Evolutionary conservation across 2,888 invertebrate genomes (phyloP), one percentile per base, ranked within the genome.

Genomic region (Notocelia uddmanniana): DNA sequence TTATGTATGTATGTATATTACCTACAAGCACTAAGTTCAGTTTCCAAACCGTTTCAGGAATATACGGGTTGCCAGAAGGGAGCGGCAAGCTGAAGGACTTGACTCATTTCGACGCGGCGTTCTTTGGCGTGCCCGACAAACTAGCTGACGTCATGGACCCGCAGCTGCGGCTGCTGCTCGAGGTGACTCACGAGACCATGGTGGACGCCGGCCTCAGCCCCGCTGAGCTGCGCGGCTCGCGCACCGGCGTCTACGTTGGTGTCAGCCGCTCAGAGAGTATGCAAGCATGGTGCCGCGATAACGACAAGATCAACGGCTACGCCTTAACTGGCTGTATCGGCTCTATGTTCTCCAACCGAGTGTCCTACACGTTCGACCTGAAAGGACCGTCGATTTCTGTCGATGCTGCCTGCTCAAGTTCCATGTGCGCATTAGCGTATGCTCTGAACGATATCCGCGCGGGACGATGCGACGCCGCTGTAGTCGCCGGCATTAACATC

Each of bases 381-480:
- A 97, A 95, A 85, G 98, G 99, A 1, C 99, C 99, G 9, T 99
- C 98, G 86, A 99, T 97, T 90, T 97, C 98, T 34, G 93, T 99
- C 59, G 99, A 99, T 92, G 99, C 99, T 1, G 99, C 99, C 11
- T 99, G 99, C 90, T 99, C 99, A 0, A 99, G 99, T 81, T 98
- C 98, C 76, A 92, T 99, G 87, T 96, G 97, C 86, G 99, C 98
- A 19, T 92, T 99, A 84, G 96, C 98, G 83, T 97, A 98, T 86
- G 98, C 98, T 2, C 94, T 96, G 69, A 89, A 94, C 3, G 97
- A 98, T 50, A 97, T 99, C 81, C 95, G 96, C 77, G 92, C 95
- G 54, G 99, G 98, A n/a, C 97, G 97, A 84, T 99, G 99, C 91
- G 99, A 99, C 85, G 96, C 98, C 8, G 99, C 99, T 26, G 94